Evolutionary conservation across 1,140 invertebrate species (phyloP).

Genomic region (Caerostris extrusa): DNA sequence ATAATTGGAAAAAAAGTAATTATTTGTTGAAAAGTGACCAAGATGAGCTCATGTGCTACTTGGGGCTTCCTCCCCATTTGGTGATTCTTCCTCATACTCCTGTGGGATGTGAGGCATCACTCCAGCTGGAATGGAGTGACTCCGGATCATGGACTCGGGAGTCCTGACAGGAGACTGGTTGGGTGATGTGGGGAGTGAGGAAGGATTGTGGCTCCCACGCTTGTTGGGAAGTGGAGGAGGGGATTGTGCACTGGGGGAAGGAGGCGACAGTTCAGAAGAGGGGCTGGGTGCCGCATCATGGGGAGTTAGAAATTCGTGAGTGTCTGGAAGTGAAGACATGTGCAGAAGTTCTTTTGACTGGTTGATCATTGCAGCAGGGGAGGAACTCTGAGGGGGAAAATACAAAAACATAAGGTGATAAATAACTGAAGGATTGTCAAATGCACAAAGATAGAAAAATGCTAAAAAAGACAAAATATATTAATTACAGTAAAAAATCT

Average conservation of each 20-base stretch:
- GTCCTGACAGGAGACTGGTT: constrained; percentile 69
- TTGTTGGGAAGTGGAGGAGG: constrained; percentile 70
- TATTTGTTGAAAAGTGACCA: background rate
- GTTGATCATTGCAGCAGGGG: constrained; percentile 22
- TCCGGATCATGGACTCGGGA: constrained; percentile 69
- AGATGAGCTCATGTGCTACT: background rate
- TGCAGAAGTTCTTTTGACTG: constrained; percentile 45
- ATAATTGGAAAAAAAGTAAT: background rate
- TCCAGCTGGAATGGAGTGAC: constrained; percentile 65
- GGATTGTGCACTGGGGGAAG: background rate
- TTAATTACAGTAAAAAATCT: background rate
- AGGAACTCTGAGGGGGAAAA: constrained; percentile 24
- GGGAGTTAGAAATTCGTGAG: constrained; percentile 4
- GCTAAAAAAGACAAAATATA: background rate
- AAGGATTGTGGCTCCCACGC: constrained; percentile 10
- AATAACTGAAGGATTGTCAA: no score
- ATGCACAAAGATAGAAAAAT: background rate
- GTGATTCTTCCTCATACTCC: constrained; percentile 39
- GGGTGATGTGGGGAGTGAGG: constrained; percentile 39
- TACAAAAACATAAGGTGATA: background rate
- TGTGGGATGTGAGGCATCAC: constrained; percentile 64
- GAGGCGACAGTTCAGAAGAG: background rate
- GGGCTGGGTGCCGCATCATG: background rate
- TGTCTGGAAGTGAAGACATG: background rate
- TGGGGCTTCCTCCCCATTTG: constrained; percentile 31